Base-by-base conservation (phyloP, 2,888 invertebrate genomes). In the Acheta domesticus region DNA sequence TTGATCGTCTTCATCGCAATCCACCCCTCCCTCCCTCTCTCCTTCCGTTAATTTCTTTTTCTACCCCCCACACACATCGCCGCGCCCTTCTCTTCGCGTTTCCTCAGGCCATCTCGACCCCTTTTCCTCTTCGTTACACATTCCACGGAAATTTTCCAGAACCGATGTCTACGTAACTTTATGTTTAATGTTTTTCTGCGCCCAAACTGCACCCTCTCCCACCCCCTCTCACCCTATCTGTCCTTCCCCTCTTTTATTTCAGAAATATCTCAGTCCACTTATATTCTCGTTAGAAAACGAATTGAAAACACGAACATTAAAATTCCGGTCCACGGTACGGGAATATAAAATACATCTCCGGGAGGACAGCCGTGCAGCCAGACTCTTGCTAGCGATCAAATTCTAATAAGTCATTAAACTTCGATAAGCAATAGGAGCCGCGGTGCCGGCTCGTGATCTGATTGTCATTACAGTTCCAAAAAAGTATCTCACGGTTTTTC, bases 391-490 rank as follows among this genome's bases (percentile, higher is more conserved):
- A 12, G 23, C 75, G 75, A 75, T 75, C 75, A 75, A 75, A 75
- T 23, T 75, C 75, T 23, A 75, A 75, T 75, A 75, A 75, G 75
- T 75, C 75, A 75, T 75, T 75, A 75, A 75, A 75, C 21, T 75
- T 36, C 75, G 36, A 75, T 75, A 75, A 75, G 75, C 23, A 75
- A 75, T 75, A 21, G 36, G 62, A 62, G 62, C 16, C 62, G 14
- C 62, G 62, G 8, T 8, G 14, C 62, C 62, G n/a, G 14, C 62
- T 19, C 62, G n/a, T 62, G 62, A n/a, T 62, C n/a, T n/a, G 16
- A 62, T 62, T 62, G 16, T 62, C 62, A 62, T 62, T 62, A 62
- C 62, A n/a, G 16, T 62, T 62, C 14, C 16, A 14, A 62, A 62
- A 62, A 62, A 62, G 62, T 11, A 19, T 5, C 16, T 8, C 4